Conservation (phyloP, 2,888 invertebrate genomes). For the Nymphalis c-album region DNA sequence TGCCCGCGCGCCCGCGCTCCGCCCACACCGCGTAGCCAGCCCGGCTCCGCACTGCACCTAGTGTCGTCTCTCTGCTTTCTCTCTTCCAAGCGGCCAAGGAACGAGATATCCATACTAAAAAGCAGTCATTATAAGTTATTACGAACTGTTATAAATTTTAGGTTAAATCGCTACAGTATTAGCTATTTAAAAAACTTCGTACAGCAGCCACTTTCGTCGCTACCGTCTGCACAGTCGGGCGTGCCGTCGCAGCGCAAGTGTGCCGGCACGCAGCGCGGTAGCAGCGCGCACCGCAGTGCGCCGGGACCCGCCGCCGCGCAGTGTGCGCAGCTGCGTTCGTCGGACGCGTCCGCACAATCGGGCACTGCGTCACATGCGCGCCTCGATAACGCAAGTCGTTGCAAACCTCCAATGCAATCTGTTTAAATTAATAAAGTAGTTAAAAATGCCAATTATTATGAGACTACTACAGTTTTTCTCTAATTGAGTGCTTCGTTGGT, state of each 20-base stretch:
- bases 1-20: conserved; percentile 90
- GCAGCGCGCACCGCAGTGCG: conserved; percentile 89
- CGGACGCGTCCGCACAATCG: conserved; percentile 91
- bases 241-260: conserved; percentile 90
- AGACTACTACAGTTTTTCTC: too few species aligned
- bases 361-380: conserved; percentile 92
- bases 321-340: conserved; percentile 90
- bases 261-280: conserved; percentile 86
- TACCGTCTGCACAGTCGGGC: conserved; percentile 91
- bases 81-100: conserved; percentile 84
- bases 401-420: conserved; percentile 89
- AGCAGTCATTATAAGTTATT: too few species aligned
- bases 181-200: conserved; percentile 63
- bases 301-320: conserved; percentile 84
- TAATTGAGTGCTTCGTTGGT: too few species aligned
- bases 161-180: too few species aligned
- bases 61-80: conserved; percentile 85
- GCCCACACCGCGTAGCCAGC: conserved; percentile 93
- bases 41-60: conserved; percentile 85
- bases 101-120: conserved; percentile 87
- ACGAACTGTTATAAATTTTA: too few species aligned
- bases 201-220: conserved; percentile 93
- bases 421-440: conserved; percentile 19
- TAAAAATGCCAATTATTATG: neutral
- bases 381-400: conserved; percentile 87